Evolutionary conservation across 2,888 invertebrate genomes (phyloP), one percentile per base, ranked within the genome.

Genomic region (Drepanosiphum platanoidis): DNA sequence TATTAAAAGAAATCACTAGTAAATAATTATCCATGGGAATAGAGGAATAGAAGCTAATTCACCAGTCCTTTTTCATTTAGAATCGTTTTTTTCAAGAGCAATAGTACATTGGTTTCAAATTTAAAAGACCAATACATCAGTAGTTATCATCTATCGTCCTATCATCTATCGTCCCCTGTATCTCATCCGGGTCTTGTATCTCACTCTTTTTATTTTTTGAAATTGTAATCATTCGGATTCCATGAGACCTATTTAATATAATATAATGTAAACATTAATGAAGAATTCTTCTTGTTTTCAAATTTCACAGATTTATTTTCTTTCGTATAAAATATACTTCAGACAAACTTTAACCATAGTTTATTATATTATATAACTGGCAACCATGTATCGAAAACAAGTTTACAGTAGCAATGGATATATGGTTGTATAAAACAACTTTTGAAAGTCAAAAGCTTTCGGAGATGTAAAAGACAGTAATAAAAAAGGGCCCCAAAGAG

Each of bases 361-460:
- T 46, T 74, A 61, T 61, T 77, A 18, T 77, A 61, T 58, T 77
- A 77, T 77, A 36, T 77, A 27, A 77, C 36, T 42, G 77, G 15
- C 27, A 42, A 77, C 9, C 52, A 75, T n/a, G n/a, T 75, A 58
- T 58, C 30, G 13, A 34, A 61, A 27, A 77, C 61, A 61, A 58
- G 36, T 61, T 77, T 77, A 74, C 32, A 77, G 58, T 13, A 27
- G 27, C 36, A 61, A 9, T 61, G 61, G 34, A 18, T 77, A 32
- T 18, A 52, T 30, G 22, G 75, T 61, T 61, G 36, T 36, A 61
- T 58, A n/a, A 75, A 36, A 75, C 32, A 77, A 77, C 77, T 77
- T 77, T 77, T 61, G 36, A 61, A 61, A 77, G 36, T 61, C 58
- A n/a, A 77, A 27, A 34, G 34, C 36, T 61, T 61, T 61, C 27